A percentile compares a stretch with the other conserved stretches of the same genome.
Evolutionary conservation across 1,140 invertebrate genomes (phyloP).

Genomic region (Cardiocondyla obscurior): DNA sequence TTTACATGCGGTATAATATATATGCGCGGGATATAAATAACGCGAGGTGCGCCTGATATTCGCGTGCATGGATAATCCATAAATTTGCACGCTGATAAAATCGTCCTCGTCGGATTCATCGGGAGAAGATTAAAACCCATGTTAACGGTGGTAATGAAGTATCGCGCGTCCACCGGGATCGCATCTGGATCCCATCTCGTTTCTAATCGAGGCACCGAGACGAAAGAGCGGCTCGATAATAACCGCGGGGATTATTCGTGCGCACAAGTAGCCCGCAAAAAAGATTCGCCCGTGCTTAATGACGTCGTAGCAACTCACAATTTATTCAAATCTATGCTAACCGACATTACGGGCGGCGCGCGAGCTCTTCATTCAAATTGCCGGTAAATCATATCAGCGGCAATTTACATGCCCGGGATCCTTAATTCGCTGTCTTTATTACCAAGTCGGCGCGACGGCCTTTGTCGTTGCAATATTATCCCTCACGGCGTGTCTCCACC

Average conservation of each 20-base stretch:
- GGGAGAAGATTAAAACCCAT: background rate
- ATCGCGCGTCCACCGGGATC: background rate
- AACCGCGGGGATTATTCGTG: slow-evolving; percentile 14
- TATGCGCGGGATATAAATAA: background rate
- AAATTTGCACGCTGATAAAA: slow-evolving; percentile 14
- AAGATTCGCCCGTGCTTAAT: slow-evolving; percentile 75
- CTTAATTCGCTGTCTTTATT: slow-evolving; percentile 67
- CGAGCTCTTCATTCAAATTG: slow-evolving; percentile 72
- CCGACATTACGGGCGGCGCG: slow-evolving; percentile 66
- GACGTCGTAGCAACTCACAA: slow-evolving; percentile 72
- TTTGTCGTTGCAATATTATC: slow-evolving; percentile 51
- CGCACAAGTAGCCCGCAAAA: slow-evolving; percentile 61
- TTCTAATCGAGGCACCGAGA: background rate
- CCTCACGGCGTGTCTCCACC: background rate
- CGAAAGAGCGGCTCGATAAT: background rate
- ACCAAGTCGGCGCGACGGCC: slow-evolving; percentile 44
- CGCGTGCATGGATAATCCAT: background rate
- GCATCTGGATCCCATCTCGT: background rate
- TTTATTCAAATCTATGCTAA: slow-evolving; percentile 79
- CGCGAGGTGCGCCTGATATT: background rate
- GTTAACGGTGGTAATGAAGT: slow-evolving; percentile 11
- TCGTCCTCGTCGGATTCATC: background rate
- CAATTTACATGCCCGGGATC: slow-evolving; percentile 69
- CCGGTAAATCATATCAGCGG: slow-evolving; percentile 70
- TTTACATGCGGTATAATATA: slow-evolving; percentile 7